Conservation (phyloP, 2,797 vertebrate genomes). For the Setipinna tenuifilis region DNA sequence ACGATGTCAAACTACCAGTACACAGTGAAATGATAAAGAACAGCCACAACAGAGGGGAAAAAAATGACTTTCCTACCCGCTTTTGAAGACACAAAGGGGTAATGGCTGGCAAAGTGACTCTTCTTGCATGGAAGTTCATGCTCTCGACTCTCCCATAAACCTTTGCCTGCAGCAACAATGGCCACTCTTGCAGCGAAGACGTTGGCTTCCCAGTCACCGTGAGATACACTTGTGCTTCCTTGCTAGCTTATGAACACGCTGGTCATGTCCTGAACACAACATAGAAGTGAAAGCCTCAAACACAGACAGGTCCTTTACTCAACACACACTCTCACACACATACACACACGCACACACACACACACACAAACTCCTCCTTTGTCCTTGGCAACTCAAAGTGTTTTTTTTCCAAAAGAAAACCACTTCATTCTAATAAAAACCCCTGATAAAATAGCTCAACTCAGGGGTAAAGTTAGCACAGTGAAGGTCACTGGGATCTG, state of each 20-base stretch:
- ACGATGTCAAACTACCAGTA: neutral
- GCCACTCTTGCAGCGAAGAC: neutral
- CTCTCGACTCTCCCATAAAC: constrained; percentile 54
- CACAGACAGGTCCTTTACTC: constrained; percentile 72
- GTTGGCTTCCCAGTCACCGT: neutral
- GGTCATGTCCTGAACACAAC: constrained; percentile 54
- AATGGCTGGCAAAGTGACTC: constrained; percentile 89
- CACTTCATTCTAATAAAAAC: constrained; percentile 60
- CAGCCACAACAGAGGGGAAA: neutral
- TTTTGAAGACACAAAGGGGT: constrained; percentile 88
- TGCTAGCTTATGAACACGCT: neutral
- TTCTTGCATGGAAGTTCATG: constrained; percentile 90
- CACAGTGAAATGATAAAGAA: neutral
- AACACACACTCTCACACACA: constrained; percentile 68
- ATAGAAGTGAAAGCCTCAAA: constrained; percentile 73
- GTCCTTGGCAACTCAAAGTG: constrained; percentile 82
- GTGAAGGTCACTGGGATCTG: constrained; percentile 54
- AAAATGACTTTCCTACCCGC: constrained; percentile 66
- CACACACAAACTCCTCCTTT: constrained; percentile 79
- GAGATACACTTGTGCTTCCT: neutral
- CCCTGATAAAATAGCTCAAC: constrained; percentile 60
- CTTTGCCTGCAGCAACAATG: constrained; percentile 57
- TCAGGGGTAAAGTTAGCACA: constrained; percentile 53
- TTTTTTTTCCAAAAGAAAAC: constrained; percentile 60
- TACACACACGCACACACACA: too few species aligned